Evolutionary conservation across 2,797 vertebrate genomes (phyloP).

Genomic region (Channa striata): DNA sequence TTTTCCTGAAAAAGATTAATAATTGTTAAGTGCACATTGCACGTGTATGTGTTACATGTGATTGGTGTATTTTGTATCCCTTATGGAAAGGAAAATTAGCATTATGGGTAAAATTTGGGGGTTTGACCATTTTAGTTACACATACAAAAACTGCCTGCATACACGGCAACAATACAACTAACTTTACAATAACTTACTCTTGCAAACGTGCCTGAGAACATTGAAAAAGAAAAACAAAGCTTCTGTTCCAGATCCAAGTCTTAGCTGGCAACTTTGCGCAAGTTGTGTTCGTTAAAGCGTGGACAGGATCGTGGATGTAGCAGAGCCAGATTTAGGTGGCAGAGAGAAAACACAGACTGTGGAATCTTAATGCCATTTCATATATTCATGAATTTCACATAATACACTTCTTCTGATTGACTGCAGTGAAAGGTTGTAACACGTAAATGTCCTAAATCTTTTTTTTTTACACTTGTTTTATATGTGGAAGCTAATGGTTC

Average conservation of each 20-base stretch:
- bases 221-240: conserved; percentile 4
- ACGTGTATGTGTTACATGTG: no score
- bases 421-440: not conserved
- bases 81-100: not conserved
- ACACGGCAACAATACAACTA: not conserved
- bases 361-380: conserved; percentile 27
- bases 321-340: conserved; percentile 35
- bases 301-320: conserved; percentile 18
- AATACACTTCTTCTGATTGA: not conserved
- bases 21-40: no score
- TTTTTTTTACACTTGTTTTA: conserved; percentile 12
- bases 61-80: no score
- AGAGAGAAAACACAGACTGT: conserved; percentile 25
- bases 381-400: conserved; percentile 8
- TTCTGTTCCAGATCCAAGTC: conserved; percentile 26
- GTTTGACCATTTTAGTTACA: not conserved
- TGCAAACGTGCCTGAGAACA: conserved; percentile 5
- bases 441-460: not conserved
- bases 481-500: not conserved
- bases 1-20: no score
- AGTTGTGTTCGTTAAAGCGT: conserved; percentile 47
- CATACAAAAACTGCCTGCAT: not conserved
- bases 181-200: not conserved
- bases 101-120: not conserved
- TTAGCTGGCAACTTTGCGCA: conserved; percentile 34